Conservation (phyloP, 2,113 vertebrate genomes). For the Caretta caretta region DNA sequence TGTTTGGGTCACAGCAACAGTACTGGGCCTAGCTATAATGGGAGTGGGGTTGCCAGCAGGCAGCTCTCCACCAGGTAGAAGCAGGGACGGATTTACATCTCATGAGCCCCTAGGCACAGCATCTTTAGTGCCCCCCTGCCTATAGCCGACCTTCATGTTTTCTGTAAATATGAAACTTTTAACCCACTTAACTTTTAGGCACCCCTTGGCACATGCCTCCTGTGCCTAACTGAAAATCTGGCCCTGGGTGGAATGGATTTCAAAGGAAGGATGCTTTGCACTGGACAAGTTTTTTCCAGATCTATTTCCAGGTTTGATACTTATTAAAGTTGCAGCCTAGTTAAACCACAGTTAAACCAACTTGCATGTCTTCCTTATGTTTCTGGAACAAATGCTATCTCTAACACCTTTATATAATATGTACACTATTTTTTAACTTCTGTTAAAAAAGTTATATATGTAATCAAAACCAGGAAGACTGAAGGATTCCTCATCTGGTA, state of each 20-base stretch:
- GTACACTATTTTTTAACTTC: not conserved
- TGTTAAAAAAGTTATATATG: not conserved
- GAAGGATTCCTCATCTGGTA: not conserved
- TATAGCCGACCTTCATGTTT: no score
- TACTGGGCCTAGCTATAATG: not conserved
- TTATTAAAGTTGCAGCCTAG: not conserved
- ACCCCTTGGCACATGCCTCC: no score
- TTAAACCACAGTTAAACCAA: not conserved
- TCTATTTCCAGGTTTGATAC: not conserved
- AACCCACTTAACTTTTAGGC: no score
- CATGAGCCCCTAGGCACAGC: no score
- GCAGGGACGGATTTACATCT: no score
- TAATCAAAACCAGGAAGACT: not conserved
- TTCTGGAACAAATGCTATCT: not conserved
- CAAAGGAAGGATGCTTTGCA: not conserved
- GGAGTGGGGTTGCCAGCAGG: not conserved
- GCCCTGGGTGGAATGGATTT: not conserved
- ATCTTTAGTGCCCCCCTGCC: no score
- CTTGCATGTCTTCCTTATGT: not conserved
- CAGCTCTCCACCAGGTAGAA: not conserved
- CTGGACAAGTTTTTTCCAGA: not conserved
- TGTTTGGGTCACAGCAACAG: not conserved
- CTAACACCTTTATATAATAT: not conserved
- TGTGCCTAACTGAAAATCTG: no score
- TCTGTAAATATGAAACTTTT: no score